Base-by-base conservation (phyloP, 2,797 vertebrate species). In the Hippocampus kuda region DNA sequence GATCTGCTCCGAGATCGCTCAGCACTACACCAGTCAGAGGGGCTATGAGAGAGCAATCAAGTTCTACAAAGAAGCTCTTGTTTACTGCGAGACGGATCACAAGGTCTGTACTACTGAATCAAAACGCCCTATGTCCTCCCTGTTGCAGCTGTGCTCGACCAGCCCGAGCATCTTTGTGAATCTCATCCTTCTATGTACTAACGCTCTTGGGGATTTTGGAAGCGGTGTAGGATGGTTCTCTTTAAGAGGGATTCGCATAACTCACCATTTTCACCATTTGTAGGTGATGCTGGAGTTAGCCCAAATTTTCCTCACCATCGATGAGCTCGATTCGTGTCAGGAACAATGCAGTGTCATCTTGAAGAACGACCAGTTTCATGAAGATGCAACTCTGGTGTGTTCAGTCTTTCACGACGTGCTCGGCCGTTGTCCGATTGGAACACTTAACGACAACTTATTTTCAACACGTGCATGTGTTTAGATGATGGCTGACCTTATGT, bases 401-500 rank as follows among this genome's bases (percentile, higher is more conserved):
- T 75, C 18, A 30, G n/a, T 59, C 20, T 70, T 44, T 49, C 0
- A 3, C 20, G 22, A 13, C 67, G 68, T 44, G 1, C 51, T 79
- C 61, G 5, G 20, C 26, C 26, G 7, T 61, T 22, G 49, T 6
- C n/a, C 20, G 27, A 46, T 70, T 24, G 4, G 4, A 69, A 65
- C 41, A 44, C 41, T 44, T 64, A 8, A 46, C 11, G 2, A 30
- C 1, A 68, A 18, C 2, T 54, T 26, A 38, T 73, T 68, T 74
- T 22, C 76, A 11, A 12, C 41, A 56, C 22, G 6, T 72, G 22
- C 81, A 80, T 88, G 41, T 85, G 68, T 71, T 79, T 51, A 89
- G 96, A 96, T 99, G 97, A 97, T 97, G 94, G 95, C 95, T 70
- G 95, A 99, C 79, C 90, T 98, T 73, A 94, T 98, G 95, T 98